A percentile compares a stretch with the other conserved stretches of the same genome.
These are phyloP conservation scores for Ceyx margarethae DNA, from an alignment of 2,113 vertebrate species.

Conservation along the genomic window DNA sequence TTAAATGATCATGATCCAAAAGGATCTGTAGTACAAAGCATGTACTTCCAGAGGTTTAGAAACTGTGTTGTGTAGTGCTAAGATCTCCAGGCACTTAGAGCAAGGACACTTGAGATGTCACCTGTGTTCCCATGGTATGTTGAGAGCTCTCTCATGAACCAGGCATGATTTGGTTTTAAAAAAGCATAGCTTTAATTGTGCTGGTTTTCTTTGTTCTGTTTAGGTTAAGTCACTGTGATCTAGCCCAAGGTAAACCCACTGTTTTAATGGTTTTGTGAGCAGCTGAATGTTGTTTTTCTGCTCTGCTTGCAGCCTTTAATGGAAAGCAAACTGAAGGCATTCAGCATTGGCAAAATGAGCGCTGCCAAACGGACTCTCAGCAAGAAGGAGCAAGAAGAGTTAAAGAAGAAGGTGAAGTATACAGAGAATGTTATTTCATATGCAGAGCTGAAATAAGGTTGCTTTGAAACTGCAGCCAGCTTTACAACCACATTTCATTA, in stretches of 20 bases:
- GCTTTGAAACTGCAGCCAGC: not conserved
- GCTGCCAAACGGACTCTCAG: conserved; percentile 93
- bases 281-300: not conserved
- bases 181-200: not conserved
- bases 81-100: not conserved
- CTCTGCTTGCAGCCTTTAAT: conserved; percentile 81
- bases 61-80: not conserved
- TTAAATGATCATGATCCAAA: not conserved
- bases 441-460: not conserved
- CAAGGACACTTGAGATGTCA: not conserved
- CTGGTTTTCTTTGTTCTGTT: not conserved
- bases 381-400: conserved; percentile 96
- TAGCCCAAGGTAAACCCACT: not conserved
- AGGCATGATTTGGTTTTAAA: not conserved
- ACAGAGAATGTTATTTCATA: not conserved
- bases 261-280: not conserved
- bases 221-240: not conserved
- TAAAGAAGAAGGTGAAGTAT: conserved; percentile 92
- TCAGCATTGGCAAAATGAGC: conserved; percentile 97
- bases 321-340: conserved; percentile 96
- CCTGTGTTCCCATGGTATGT: not conserved
- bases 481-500: not conserved
- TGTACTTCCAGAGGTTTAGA: not conserved
- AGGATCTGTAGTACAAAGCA: not conserved
- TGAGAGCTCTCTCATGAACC: not conserved